Evolutionary conservation across 2,113 vertebrate genomes (phyloP).

Genomic region (Varanus komodoensis): DNA sequence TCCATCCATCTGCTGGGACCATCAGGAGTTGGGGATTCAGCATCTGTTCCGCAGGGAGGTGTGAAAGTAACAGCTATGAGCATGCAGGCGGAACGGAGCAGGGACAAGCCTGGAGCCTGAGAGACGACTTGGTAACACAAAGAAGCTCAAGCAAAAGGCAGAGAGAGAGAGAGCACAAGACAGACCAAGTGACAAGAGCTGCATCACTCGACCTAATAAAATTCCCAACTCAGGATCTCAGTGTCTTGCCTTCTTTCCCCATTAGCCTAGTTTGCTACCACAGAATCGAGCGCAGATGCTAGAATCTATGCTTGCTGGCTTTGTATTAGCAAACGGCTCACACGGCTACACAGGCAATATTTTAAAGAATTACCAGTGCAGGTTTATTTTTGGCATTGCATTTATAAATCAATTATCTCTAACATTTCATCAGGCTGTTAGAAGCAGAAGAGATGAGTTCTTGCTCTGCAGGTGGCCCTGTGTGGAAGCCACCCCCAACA

Average conservation of each 20-base stretch:
- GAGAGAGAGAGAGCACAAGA: no score
- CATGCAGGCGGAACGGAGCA: not conserved
- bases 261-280: not conserved
- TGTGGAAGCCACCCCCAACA: not conserved
- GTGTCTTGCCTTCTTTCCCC: slow-evolving; percentile 1
- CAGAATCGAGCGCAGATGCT: not conserved
- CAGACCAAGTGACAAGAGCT: not conserved
- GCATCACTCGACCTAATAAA: not conserved
- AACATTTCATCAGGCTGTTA: not conserved
- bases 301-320: not conserved
- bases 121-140: not conserved
- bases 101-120: not conserved
- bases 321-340: not conserved
- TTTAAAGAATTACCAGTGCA: not conserved
- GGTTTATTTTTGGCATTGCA: not conserved
- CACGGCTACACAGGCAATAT: not conserved
- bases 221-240: not conserved
- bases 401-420: slow-evolving; percentile 38
- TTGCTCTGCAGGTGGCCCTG: not conserved
- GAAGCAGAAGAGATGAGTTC: not conserved
- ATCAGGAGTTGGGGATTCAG: not conserved
- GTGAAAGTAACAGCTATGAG: not conserved
- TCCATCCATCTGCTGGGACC: slow-evolving; percentile 47
- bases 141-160: accelerated
- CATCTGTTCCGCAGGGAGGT: slow-evolving; percentile 4